Conservation (phyloP, 2,888 invertebrate genomes). For the Idaea aversata region DNA sequence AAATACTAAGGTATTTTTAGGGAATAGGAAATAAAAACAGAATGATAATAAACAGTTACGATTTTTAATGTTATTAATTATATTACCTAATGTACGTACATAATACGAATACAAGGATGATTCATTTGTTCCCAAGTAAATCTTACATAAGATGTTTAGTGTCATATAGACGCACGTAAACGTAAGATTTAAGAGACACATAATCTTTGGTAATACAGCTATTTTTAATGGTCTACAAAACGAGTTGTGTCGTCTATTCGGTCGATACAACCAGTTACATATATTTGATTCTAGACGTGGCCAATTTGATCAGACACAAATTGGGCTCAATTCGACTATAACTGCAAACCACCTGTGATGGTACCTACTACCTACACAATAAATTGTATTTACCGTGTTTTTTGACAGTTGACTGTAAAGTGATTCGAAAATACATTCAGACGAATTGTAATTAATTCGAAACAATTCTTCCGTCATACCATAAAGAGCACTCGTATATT, state of each 20-base stretch:
- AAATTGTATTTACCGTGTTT: no score
- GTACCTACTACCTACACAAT: no score
- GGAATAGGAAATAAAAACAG: no score
- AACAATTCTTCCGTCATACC: no score
- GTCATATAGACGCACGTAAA: background rate
- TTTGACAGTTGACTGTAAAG: no score
- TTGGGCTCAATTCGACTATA: conserved; percentile 41
- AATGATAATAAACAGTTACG: no score
- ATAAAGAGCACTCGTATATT: no score
- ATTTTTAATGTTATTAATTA: no score
- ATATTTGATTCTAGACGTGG: conserved; percentile 46
- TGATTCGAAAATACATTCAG: no score
- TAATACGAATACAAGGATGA: background rate
- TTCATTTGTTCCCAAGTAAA: background rate
- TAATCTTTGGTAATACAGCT: background rate
- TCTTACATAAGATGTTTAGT: background rate
- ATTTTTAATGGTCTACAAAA: conserved; percentile 1
- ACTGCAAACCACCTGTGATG: conserved; percentile 27
- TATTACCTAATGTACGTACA: no score
- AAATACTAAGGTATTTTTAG: no score
- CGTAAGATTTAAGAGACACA: background rate
- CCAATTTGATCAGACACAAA: conserved; percentile 48
- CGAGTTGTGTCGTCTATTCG: conserved; percentile 31
- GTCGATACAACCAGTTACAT: conserved; percentile 48
- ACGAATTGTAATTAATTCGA: no score